Evolutionary conservation across 2,113 vertebrate species (phyloP).

Genomic region (Paedocypris sp.): DNA sequence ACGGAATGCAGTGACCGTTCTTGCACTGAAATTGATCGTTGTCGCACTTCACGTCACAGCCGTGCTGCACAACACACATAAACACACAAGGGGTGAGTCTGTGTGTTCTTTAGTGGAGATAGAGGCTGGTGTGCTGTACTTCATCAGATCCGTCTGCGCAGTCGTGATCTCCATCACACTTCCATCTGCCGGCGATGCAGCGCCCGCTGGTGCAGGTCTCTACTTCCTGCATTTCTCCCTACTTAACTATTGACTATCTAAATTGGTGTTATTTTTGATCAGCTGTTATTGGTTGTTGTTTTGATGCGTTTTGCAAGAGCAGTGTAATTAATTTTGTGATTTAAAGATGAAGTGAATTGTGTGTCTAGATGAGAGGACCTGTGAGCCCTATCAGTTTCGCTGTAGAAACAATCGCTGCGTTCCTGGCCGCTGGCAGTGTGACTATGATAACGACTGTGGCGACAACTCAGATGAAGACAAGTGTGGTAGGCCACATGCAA

Average conservation of each 20-base stretch:
- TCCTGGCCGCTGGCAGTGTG: slow-evolving; percentile 99
- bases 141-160: slow-evolving; percentile 89
- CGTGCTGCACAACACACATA: slow-evolving; percentile 63
- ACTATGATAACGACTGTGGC: slow-evolving; percentile 93
- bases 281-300: too few species aligned
- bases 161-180: slow-evolving; percentile 92
- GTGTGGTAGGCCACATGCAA: too few species aligned
- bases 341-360: too few species aligned
- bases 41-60: slow-evolving; percentile 84
- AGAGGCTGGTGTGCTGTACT: slow-evolving; percentile 48
- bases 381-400: slow-evolving; percentile 70
- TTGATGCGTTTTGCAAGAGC: too few species aligned
- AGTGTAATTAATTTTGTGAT: neutral
- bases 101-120: neutral
- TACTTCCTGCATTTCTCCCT: too few species aligned
- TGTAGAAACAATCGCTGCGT: slow-evolving; percentile 99
- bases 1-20: slow-evolving; percentile 86
- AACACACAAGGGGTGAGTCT: neutral
- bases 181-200: slow-evolving; percentile 94
- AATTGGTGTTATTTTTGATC: too few species aligned
- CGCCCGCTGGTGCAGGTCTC: too few species aligned
- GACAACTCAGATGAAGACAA: slow-evolving; percentile 91
- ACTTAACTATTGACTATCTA: too few species aligned
- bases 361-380: slow-evolving; percentile 81
- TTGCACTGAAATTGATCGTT: slow-evolving; percentile 93